Conservation (phyloP, 2,888 invertebrate species). For the Siphlonurus alternatus region DNA sequence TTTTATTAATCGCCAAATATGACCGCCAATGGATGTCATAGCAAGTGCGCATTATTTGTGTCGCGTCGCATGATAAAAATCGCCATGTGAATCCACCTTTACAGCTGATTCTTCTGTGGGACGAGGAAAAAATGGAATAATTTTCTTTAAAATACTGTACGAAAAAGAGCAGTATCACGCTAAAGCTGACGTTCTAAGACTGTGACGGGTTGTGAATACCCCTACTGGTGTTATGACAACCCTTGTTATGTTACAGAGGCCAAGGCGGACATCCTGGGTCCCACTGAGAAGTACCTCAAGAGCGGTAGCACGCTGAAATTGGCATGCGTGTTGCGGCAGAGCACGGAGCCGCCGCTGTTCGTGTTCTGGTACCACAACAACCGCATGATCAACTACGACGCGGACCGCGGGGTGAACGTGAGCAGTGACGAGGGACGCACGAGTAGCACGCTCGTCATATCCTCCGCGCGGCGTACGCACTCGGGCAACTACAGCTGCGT, state of each 20-base stretch:
- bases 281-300: slow-evolving; percentile 70
- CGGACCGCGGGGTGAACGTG: slow-evolving; percentile 70
- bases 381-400: slow-evolving; percentile 84
- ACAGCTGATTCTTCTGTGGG: too few species aligned
- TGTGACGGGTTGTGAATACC: neutral
- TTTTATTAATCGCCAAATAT: too few species aligned
- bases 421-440: slow-evolving; percentile 43
- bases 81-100: too few species aligned
- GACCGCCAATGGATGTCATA: too few species aligned
- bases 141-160: too few species aligned
- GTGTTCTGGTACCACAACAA: slow-evolving; percentile 81
- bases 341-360: slow-evolving; percentile 68
- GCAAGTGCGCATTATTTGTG: too few species aligned
- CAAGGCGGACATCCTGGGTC: slow-evolving; percentile 70
- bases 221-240: too few species aligned
- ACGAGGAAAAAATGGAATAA: too few species aligned
- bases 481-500: slow-evolving; percentile 81
- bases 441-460: slow-evolving; percentile 48
- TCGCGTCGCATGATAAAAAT: too few species aligned
- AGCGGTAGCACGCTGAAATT: slow-evolving; percentile 69
- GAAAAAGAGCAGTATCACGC: too few species aligned
- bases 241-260: slow-evolving; percentile 51
- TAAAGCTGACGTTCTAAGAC: neutral
- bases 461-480: slow-evolving; percentile 45
- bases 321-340: slow-evolving; percentile 66